phyloP scores from a whole-genome alignment of 2,113 vertebrate species.

The Sapayoa aenigma region DNA sequence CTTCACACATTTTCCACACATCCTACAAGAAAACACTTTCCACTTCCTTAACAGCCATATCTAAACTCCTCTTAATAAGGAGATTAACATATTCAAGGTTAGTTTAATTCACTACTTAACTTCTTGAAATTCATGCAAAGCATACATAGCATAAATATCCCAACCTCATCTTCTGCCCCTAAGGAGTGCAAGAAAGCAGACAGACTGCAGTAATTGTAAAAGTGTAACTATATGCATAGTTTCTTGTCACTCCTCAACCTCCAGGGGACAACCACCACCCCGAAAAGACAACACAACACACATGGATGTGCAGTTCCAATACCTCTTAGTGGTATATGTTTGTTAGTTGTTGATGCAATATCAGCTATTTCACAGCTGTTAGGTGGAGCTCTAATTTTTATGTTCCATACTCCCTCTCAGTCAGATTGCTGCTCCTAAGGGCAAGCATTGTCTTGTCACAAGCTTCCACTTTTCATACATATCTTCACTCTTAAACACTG shows the following conservation, averaged over 20 bases:
- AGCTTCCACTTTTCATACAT: background rate
- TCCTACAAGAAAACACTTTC: background rate
- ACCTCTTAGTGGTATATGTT: background rate
- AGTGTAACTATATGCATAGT: too few relatives aligned
- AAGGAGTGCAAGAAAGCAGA: background rate
- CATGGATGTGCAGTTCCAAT: background rate
- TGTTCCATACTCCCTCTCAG: background rate
- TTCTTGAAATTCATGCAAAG: background rate
- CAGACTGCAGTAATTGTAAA: background rate
- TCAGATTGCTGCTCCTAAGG: background rate
- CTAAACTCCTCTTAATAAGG: background rate
- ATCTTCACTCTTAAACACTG: background rate
- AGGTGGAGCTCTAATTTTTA: background rate
- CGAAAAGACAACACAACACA: fast-evolving
- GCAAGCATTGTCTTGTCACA: background rate
- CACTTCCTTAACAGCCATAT: background rate
- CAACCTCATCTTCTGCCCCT: background rate
- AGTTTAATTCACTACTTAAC: background rate
- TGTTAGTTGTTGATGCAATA: background rate
- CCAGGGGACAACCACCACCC: background rate
- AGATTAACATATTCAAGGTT: background rate
- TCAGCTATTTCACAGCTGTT: background rate
- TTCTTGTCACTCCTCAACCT: background rate
- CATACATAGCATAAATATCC: background rate
- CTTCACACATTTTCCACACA: background rate